Base-by-base conservation (phyloP, 2,888 invertebrate genomes). In the Magallana nippona region DNA sequence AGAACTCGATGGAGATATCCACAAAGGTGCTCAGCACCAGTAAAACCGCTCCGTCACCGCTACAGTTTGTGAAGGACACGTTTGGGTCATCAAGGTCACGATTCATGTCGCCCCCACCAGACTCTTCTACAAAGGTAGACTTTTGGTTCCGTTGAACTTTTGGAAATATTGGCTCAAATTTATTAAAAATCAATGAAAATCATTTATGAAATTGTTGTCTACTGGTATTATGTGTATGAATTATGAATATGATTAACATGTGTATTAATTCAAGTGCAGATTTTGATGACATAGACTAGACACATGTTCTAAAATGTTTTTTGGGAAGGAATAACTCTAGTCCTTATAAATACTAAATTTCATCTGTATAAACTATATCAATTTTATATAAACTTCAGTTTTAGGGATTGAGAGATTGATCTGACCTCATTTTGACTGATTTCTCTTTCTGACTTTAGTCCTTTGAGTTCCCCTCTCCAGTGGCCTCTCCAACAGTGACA, bases 81-180 rank as follows among this genome's bases (percentile, higher is more conserved):
- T 86, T 89, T 58, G 81, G 85, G n/a, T 78, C 85, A n/a, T 78
- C 85, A 22, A 86, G 84, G 55, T 87, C 85, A 32, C 86, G 82
- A 57, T 60, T 88, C 10, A 87, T 85, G 80, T 89, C 91, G 13
- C 90, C 89, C 27, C 81, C 89, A 22, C 88, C 87, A 71, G 89
- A 89, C 56, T 79, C 83, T 8, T 79, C 82, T 5, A 62, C 78
- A 13, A 87, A 87, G 88, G 88, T 89, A 60, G 19, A 22, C 63
- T 32, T n/a, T 60, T 60, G 19, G n/a, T 19, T 10, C 27, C 8
- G 19, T 77, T 32, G 77, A 10, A 22, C 19, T 60, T n/a, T 17
- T 60, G 19, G 10, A n/a, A 60, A 60, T 27, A 17, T 8, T n/a
- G 17, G 11, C 62, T 60, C 19, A 44, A 44, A 44, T 44, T 8